Conservation (phyloP, 2,888 invertebrate species). For the Campoletis raptor region DNA sequence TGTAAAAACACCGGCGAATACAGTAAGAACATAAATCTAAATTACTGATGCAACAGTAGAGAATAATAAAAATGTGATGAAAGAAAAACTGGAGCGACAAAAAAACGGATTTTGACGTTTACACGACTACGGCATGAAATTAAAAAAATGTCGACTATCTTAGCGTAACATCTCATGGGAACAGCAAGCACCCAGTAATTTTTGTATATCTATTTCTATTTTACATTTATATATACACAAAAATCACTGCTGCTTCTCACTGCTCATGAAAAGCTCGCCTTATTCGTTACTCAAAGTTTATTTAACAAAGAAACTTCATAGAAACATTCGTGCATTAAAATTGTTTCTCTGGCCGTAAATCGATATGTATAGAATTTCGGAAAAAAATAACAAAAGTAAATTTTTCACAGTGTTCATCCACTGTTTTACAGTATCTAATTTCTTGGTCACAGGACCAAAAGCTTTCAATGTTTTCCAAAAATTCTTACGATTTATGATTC, state of each 20-base stretch:
- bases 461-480: constrained; percentile 1
- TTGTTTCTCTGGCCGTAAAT: constrained; percentile 43
- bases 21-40: constrained; percentile 77
- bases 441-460: not conserved
- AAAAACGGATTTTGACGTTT: constrained; percentile 43
- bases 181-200: too few relatives aligned
- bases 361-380: constrained; percentile 47
- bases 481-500: constrained; percentile 40
- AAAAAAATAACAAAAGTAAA: constrained; percentile 18
- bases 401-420: not conserved
- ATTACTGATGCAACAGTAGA: constrained; percentile 71
- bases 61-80: constrained; percentile 70
- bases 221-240: too few relatives aligned
- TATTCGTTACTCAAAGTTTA: constrained; percentile 21
- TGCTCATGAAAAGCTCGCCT: too few relatives aligned
- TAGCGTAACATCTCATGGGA: too few relatives aligned
- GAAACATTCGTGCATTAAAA: constrained; percentile 53
- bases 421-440: not conserved
- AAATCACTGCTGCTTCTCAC: too few relatives aligned
- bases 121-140: not conserved
- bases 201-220: too few relatives aligned
- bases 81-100: constrained; percentile 52
- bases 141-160: not conserved
- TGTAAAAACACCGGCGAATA: constrained; percentile 71
- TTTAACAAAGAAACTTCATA: constrained; percentile 9